Percentiles rank a stretch among this genome's conserved stretches.
phyloP scores from a whole-genome alignment of 2,113 vertebrate species.

The Falcunculus frontatus region DNA sequence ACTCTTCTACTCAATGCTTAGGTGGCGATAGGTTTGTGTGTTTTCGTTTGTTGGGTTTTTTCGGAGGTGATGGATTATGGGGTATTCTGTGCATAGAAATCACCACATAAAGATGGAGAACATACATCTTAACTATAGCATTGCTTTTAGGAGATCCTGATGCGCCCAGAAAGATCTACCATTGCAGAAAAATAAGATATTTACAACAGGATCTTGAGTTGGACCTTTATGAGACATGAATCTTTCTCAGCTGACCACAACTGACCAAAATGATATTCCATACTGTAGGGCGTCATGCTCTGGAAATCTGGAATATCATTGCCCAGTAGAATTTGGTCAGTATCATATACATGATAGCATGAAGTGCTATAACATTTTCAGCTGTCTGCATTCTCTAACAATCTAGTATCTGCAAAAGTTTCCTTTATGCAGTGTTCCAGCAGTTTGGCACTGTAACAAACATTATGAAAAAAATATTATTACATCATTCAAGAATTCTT shows the following conservation, averaged over 20 bases:
- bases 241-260: not conserved
- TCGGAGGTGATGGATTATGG: fast-evolving
- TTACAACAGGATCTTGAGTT: not conserved
- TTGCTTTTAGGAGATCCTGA: not conserved
- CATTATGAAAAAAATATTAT: not conserved
- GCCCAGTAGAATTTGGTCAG: not conserved
- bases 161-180: not conserved
- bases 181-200: not conserved
- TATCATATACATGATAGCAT: not conserved
- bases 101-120: not conserved
- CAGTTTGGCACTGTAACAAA: not conserved
- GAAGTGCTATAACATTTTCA: not conserved
- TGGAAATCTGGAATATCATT: not conserved
- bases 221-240: not conserved
- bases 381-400: not conserved
- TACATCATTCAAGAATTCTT: not conserved
- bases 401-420: not conserved
- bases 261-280: not conserved
- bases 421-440: not conserved
- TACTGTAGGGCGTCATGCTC: not conserved
- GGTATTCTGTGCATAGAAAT: not conserved
- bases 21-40: fast-evolving
- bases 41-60: not conserved
- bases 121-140: not conserved
- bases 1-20: not conserved